Evolutionary conservation across 2,888 invertebrate species (phyloP), one percentile per base, ranked within the genome.

Genomic region (Dromius quadrimaculatus): DNA sequence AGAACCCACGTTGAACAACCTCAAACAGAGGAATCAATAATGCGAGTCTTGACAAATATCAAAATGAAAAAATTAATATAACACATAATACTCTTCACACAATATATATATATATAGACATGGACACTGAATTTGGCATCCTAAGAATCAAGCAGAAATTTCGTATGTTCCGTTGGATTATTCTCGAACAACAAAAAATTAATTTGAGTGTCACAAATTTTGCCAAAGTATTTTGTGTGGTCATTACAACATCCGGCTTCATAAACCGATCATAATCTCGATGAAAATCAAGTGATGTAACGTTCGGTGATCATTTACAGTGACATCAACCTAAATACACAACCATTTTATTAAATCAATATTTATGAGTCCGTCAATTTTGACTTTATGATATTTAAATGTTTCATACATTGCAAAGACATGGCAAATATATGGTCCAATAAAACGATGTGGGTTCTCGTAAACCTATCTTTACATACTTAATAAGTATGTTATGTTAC

Each of bases 401-500:
- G 28, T 54, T 54, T 28, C 28, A 28, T 15, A 54, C 50, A 11
- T 23, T 15, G 28, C 23, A 11, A n/a, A 13, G 50, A 28, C 4
- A 28, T 28, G 28, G 28, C 28, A 54, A 54, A 54, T 54, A 54
- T 54, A 54, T 54, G 50, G 28, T 13, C 23, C 50, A 54, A 23
- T 54, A 54, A 50, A 54, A 54, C 50, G 50, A 54, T 23, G 50
- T 54, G 50, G 28, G 32, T 23, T 15, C 50, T 54, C 50, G 50
- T 54, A 54, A 54, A 54, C 23, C 50, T 54, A 54, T 54, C 50
- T 23, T 13, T 23, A 54, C 28, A 8, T 54, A 54, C 28, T 54
- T 54, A 54, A 54, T 54, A 54, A 54, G 50, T 28, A 54, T 54
- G 50, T 54, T 54, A 54, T 9, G 50, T 47, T 47, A 47, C 47